Conservation (phyloP, 2,888 invertebrate species). For the Trypoxylon attenuatum region DNA sequence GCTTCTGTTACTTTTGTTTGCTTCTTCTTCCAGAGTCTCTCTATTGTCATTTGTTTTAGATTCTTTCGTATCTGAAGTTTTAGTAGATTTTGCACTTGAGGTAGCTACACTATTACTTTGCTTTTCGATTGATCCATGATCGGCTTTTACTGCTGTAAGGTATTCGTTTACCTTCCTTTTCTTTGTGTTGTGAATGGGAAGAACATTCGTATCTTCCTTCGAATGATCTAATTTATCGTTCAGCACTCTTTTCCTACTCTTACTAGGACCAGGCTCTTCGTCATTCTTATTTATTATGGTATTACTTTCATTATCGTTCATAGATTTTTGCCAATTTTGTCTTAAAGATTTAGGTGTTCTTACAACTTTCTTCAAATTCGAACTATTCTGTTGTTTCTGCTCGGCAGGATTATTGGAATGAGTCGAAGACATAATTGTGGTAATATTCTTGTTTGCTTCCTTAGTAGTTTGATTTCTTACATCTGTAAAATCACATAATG, state of each 20-base stretch:
- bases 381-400: not conserved
- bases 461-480: not conserved
- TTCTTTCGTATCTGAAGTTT: conserved; percentile 25
- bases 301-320: not conserved
- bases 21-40: not conserved
- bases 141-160: too few relatives aligned
- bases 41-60: conserved; percentile 15
- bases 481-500: conserved; percentile 8
- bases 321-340: not conserved
- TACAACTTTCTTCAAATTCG: conserved; percentile 3
- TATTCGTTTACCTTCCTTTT: too few relatives aligned
- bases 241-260: too few relatives aligned
- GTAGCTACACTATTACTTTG: too few relatives aligned
- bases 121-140: too few relatives aligned
- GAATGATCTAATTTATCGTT: too few relatives aligned
- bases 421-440: too few relatives aligned
- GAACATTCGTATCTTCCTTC: too few relatives aligned
- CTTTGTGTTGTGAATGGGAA: too few relatives aligned
- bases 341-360: conserved; percentile 2
- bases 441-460: too few relatives aligned
- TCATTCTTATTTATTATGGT: not conserved
- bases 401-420: not conserved
- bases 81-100: too few relatives aligned
- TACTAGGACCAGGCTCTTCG: too few relatives aligned
- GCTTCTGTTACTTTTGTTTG: conserved; percentile 4